A percentile compares a stretch with the other conserved stretches of the same genome.
These are phyloP conservation scores for Pseudoips prasinana DNA, from an alignment of 2,888 invertebrate species.

Conservation along the genomic window DNA sequence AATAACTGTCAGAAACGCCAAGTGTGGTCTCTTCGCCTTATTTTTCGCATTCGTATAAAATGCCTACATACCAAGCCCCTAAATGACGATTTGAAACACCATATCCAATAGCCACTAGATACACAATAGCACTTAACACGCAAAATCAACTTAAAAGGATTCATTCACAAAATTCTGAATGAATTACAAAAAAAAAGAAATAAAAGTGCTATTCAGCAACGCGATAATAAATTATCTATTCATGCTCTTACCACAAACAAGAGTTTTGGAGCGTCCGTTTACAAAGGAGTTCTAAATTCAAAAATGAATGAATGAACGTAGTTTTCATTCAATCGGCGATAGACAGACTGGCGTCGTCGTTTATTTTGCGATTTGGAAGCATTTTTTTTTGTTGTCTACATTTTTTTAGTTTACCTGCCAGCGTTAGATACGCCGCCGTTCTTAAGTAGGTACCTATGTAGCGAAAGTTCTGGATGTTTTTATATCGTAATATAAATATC, in stretches of 20 bases:
- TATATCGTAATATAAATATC: no score
- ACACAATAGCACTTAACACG: slow-evolving; percentile 30
- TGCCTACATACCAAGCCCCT: slow-evolving; percentile 7
- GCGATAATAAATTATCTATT: slow-evolving; percentile 31
- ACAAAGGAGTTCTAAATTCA: slow-evolving; percentile 34
- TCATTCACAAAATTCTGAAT: slow-evolving; percentile 22
- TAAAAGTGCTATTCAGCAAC: neutral
- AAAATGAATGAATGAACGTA: slow-evolving; percentile 36
- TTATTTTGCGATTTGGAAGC: slow-evolving; percentile 45
- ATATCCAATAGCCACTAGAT: slow-evolving; percentile 15
- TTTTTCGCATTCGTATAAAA: slow-evolving; percentile 1
- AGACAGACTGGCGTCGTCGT: slow-evolving; percentile 54
- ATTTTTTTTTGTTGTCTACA: slow-evolving; percentile 29
- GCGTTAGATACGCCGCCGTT: slow-evolving; percentile 11
- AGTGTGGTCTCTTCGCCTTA: slow-evolving; percentile 17
- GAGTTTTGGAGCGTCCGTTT: slow-evolving; percentile 21
- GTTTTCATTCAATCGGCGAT: slow-evolving; percentile 40
- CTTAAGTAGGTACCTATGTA: no score
- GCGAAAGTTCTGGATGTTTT: slow-evolving; percentile 22
- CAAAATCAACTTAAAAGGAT: slow-evolving; percentile 29
- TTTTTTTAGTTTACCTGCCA: slow-evolving; percentile 27
- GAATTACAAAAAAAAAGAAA: slow-evolving; percentile 12
- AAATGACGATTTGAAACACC: slow-evolving; percentile 28
- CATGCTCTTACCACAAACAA: slow-evolving; percentile 31
- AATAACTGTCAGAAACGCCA: neutral